phyloP scores from a whole-genome alignment of 1,140 invertebrate genomes.

The Scaptomyza hsui region DNA sequence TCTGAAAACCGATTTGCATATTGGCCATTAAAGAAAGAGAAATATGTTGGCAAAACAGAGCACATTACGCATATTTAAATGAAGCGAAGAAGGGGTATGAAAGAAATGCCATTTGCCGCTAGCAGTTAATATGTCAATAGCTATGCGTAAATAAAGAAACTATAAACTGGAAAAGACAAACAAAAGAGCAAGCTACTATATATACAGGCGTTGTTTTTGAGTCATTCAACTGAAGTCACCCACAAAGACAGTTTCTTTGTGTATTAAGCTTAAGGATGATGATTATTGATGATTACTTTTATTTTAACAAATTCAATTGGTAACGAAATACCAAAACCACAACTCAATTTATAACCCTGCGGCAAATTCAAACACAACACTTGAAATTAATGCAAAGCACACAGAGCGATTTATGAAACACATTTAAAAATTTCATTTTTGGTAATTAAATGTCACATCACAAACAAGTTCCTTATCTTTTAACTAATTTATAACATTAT shows the following conservation, averaged over 20 bases:
- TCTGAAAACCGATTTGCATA: conserved; percentile 58
- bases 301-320: neutral
- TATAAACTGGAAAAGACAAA: conserved; percentile 11
- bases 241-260: conserved; percentile 4
- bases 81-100: neutral
- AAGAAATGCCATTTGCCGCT: conserved; percentile 10
- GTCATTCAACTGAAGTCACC: conserved; percentile 1
- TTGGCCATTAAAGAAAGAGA: conserved; percentile 23
- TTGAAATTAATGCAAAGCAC: conserved; percentile 29
- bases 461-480: conserved; percentile 43
- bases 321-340: conserved; percentile 16
- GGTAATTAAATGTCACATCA: conserved; percentile 28
- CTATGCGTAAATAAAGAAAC: conserved; percentile 20
- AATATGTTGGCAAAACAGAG: conserved; percentile 30
- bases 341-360: conserved; percentile 37
- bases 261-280: neutral
- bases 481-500: conserved; percentile 44
- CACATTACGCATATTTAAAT: conserved; percentile 26
- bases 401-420: conserved; percentile 42
- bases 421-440: conserved; percentile 26
- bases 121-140: conserved; percentile 21
- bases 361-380: conserved; percentile 42
- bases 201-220: neutral
- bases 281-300: no score
- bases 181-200: neutral